phyloP scores from a whole-genome alignment of 2,797 vertebrate genomes.

The Otolemur crassicaudatus region DNA sequence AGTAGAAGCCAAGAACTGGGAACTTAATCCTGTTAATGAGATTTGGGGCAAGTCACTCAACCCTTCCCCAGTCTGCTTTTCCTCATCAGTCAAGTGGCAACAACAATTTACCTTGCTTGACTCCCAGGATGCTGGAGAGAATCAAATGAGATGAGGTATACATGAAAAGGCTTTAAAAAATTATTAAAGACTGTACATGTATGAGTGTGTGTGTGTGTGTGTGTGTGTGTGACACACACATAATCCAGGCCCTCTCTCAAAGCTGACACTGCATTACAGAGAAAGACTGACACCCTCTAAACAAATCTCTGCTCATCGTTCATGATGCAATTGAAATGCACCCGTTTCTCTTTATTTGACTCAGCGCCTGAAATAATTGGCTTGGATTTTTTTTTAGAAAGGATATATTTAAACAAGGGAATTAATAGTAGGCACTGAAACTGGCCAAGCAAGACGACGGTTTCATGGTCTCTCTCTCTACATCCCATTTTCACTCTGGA shows the following conservation, averaged over 20 bases:
- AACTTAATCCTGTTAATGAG: slow-evolving; percentile 43
- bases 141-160: not conserved
- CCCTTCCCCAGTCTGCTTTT: not conserved
- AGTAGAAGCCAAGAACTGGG: not conserved
- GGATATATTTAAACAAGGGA: not conserved
- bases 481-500: not conserved
- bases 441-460: not conserved
- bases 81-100: not conserved
- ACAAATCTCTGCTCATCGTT: not conserved
- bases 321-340: not conserved
- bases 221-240: not conserved
- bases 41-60: not conserved
- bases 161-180: not conserved
- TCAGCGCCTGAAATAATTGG: not conserved
- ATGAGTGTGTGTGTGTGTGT: not conserved
- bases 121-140: not conserved
- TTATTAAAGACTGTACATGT: not conserved
- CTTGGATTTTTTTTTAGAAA: not conserved
- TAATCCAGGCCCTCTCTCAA: not conserved
- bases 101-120: not conserved
- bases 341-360: not conserved
- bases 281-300: not conserved
- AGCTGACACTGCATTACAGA: not conserved
- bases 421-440: not conserved
- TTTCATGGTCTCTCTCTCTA: not conserved